Evolutionary conservation across 2,888 invertebrate genomes (phyloP), one percentile per base, ranked within the genome.

Genomic region (Hartigia nigra): DNA sequence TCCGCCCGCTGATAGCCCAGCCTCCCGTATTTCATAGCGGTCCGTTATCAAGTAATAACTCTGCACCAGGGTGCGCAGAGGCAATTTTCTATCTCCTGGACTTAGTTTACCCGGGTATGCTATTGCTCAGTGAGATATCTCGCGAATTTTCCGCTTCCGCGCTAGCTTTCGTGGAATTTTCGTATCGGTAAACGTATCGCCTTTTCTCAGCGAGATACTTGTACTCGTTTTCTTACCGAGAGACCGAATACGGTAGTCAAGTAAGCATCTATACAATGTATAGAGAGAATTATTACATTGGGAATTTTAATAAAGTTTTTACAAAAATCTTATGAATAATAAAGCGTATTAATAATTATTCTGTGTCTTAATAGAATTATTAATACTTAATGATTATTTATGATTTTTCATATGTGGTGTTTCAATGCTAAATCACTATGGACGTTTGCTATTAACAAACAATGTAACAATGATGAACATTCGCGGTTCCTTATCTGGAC

Each of bases 11-110:
- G 76, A 76, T 79, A 79, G 76, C 74, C 74, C 72, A 69, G 72
- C 72, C 72, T 32, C 31, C 72, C 72, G 78, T 79, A 76, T 76
- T 76, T 79, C 78, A 79, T 76, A 76, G 76, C 74, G 76, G 79
- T 74, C 76, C 79, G 76, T 79, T 79, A 79, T 79, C 79, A 76
- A 79, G 79, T 79, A 79, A 79, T 79, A 79, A 79, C 79, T 79
- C 79, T 79, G 74, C 79, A 31, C 31, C 55, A 55, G 23, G 55
- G 72, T 34, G 23, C 55, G 55, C 31, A 72, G 72, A 31, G 34
- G 72, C 72, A 72, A 72, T 72, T 72, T 72, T 34, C 31, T 72
- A 72, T 72, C 72, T 72, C 31, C 72, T 34, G 72, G 34, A 34
- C 72, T 72, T 72, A 34, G 72, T 72, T 72, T 72, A 72, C 72